These are phyloP conservation scores for Aratinga solstitialis DNA, from an alignment of 2,797 vertebrate species.

Conservation along the genomic window DNA sequence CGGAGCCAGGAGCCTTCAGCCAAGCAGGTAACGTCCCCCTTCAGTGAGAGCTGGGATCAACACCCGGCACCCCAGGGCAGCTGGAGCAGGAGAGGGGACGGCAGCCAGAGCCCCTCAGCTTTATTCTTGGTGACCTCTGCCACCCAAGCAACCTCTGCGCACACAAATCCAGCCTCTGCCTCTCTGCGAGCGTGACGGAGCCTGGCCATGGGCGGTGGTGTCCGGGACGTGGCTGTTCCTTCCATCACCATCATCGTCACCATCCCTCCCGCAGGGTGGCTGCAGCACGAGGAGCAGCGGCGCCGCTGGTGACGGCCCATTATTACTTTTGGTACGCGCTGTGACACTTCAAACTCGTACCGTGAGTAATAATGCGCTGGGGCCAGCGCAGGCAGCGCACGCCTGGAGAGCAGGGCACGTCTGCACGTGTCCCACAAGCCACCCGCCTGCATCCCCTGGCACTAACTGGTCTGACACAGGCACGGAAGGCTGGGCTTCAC, in stretches of 20 bases:
- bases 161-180: not conserved
- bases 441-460: not conserved
- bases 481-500: not conserved
- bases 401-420: not conserved
- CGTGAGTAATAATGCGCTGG: conserved; percentile 99
- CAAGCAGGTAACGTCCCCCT: conserved; percentile 46
- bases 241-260: not conserved
- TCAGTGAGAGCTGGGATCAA: not conserved
- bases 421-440: rapidly evolving
- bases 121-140: not conserved
- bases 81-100: not conserved
- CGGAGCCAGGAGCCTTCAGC: not conserved
- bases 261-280: not conserved
- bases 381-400: conserved; percentile 78
- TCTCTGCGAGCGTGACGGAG: not conserved
- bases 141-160: not conserved
- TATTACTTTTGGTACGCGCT: conserved; percentile 99
- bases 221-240: not conserved
- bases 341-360: conserved; percentile 99
- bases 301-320: conserved; percentile 87
- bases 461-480: rapidly evolving
- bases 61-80: not conserved
- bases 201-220: not conserved
- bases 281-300: not conserved
- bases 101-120: not conserved